phyloP scores from a whole-genome alignment of 2,888 invertebrate genomes.

The Plagodis dolabraria region DNA sequence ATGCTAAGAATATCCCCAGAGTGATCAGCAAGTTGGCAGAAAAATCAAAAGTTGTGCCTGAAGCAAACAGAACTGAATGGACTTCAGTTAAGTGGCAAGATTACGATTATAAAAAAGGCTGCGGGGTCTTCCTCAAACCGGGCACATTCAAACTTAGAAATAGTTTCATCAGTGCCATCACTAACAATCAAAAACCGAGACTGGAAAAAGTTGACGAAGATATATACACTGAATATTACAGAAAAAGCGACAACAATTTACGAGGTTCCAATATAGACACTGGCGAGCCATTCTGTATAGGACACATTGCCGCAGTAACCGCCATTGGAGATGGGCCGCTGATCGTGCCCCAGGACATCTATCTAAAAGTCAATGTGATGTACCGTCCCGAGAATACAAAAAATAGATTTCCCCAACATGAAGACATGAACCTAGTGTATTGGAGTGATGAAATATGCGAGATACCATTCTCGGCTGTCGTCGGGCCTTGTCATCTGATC shows the following conservation, averaged over 20 bases:
- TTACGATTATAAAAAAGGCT: slow-evolving; percentile 87
- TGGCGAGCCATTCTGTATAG: slow-evolving; percentile 91
- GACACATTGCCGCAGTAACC: slow-evolving; percentile 87
- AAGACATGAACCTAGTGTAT: slow-evolving; percentile 90
- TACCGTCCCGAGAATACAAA: slow-evolving; percentile 91
- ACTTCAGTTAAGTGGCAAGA: slow-evolving; percentile 84
- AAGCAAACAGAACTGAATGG: slow-evolving; percentile 75
- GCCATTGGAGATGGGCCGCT: slow-evolving; percentile 80
- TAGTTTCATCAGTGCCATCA: slow-evolving; percentile 41
- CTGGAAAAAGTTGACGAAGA: slow-evolving; percentile 87
- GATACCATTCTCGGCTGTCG: slow-evolving; percentile 85
- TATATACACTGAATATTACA: slow-evolving; percentile 92
- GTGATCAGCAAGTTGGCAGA: slow-evolving; percentile 70
- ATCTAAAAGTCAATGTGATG: slow-evolving; percentile 87
- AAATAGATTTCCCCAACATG: slow-evolving; percentile 84
- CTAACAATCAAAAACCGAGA: slow-evolving; percentile 55
- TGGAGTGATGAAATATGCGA: slow-evolving; percentile 90
- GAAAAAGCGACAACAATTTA: slow-evolving; percentile 88
- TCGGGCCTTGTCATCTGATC: slow-evolving; percentile 88
- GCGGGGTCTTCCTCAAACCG: slow-evolving; percentile 88
- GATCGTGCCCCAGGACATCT: slow-evolving; percentile 85
- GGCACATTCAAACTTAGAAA: slow-evolving; percentile 86
- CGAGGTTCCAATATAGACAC: slow-evolving; percentile 90
- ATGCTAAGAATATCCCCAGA: slow-evolving; percentile 74
- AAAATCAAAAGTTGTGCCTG: slow-evolving; percentile 62